A percentile compares a stretch with the other conserved stretches of the same genome.
These are phyloP conservation scores for Baryphthengus martii DNA, from an alignment of 2,113 vertebrate genomes.

Conservation along the genomic window DNA sequence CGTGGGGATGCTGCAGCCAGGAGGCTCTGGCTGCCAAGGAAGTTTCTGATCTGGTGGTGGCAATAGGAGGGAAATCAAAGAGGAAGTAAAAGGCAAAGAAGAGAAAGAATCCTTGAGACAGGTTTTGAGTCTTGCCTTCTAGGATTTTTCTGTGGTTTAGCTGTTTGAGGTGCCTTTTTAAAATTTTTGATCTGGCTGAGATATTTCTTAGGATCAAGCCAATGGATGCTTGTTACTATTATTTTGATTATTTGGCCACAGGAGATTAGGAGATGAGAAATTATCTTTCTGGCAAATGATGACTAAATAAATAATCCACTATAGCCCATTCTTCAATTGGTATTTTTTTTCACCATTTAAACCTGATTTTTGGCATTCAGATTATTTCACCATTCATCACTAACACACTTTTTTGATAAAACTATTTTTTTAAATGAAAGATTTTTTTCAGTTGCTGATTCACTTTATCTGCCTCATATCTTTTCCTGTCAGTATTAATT, in stretches of 20 bases:
- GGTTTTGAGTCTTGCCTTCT: not conserved
- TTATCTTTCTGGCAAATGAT: not conserved
- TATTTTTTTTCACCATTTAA: not conserved
- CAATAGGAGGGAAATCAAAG: not conserved
- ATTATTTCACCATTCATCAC: not conserved
- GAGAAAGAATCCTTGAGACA: not conserved
- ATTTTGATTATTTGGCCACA: not conserved
- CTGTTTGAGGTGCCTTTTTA: not conserved
- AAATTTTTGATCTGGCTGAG: not conserved
- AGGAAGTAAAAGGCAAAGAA: not conserved
- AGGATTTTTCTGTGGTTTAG: not conserved
- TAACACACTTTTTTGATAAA: not conserved
- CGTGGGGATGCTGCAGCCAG: constrained; percentile 12
- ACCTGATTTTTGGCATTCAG: not conserved
- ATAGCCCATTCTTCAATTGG: not conserved
- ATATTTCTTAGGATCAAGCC: not conserved
- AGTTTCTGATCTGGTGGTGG: not conserved
- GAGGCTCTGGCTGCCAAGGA: not conserved
- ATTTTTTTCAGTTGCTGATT: not conserved
- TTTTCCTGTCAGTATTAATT: not conserved
- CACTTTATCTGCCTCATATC: not conserved
- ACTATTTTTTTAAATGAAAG: not conserved
- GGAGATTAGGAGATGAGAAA: not conserved
- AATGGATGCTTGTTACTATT: not conserved
- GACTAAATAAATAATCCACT: not conserved